Conservation (phyloP, 1,140 invertebrate species). For the Dufourea novaeangliae region DNA sequence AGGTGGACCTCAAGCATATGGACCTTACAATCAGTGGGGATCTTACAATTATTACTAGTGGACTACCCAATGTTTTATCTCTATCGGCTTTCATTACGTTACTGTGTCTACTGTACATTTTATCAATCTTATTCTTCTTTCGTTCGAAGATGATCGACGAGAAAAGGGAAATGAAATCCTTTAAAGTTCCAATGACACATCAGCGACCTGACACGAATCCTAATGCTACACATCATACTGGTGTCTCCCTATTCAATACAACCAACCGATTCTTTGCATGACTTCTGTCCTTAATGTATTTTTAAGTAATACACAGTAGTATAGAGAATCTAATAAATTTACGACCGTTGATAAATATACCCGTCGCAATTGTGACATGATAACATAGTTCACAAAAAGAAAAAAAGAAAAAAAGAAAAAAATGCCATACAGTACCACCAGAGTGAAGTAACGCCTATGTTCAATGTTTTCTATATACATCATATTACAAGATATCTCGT, state of each 20-base stretch:
- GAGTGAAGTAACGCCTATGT: not conserved
- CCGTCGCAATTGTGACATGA: conserved; percentile 2
- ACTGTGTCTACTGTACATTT: conserved; percentile 62
- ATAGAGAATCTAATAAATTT: conserved; percentile 1
- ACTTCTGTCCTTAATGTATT: conserved; percentile 29
- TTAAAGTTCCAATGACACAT: conserved; percentile 46
- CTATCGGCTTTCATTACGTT: conserved; percentile 42
- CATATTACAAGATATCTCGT: not conserved
- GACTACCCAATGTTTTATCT: conserved; percentile 24
- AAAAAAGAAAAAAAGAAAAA: not conserved
- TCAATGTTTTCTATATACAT: not conserved
- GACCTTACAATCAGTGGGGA: conserved; percentile 87
- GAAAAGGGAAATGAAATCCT: conserved; percentile 25
- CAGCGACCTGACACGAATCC: conserved; percentile 48
- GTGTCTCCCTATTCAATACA: conserved; percentile 5
- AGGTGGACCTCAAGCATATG: conserved; percentile 82
- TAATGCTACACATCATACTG: conserved; percentile 23
- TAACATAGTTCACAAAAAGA: conserved; percentile 25
- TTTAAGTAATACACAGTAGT: not conserved
- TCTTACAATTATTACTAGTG: conserved; percentile 82
- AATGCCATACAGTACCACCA: conserved; percentile 17
- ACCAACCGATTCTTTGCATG: conserved; percentile 8
- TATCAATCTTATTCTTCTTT: conserved; percentile 49
- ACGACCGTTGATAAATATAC: conserved; percentile 12
- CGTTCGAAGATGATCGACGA: conserved; percentile 26